phyloP scores from a whole-genome alignment of 1,140 invertebrate species.

The Megalopta genalis region DNA sequence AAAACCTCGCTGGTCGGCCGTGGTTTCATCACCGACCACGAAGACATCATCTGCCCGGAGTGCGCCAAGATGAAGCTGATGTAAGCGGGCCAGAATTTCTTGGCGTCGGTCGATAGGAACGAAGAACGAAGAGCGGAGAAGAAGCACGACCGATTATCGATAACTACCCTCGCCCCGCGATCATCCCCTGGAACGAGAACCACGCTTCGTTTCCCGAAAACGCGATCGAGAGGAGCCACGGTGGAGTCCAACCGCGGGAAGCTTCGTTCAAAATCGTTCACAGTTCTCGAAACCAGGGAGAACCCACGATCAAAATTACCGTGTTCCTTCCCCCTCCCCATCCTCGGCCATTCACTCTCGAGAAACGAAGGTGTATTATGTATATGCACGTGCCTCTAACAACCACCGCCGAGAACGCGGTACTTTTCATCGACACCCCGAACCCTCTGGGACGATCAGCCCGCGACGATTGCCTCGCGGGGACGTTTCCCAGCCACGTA shows the following conservation, averaged over 20 bases:
- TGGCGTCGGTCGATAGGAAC: slow-evolving; percentile 20
- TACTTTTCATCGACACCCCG: slow-evolving; percentile 18
- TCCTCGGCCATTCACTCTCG: slow-evolving; percentile 15
- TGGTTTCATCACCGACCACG: slow-evolving; percentile 98
- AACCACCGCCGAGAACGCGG: slow-evolving; percentile 8
- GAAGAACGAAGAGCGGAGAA: slow-evolving; percentile 29
- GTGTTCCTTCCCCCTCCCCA: not conserved
- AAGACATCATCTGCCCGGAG: slow-evolving; percentile 98
- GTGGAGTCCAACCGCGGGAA: not conserved
- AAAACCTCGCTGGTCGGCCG: slow-evolving; percentile 96
- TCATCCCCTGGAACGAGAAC: not conserved
- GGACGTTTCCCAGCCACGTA: slow-evolving; percentile 55
- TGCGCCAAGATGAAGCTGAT: slow-evolving; percentile 98
- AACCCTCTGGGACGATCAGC: not conserved
- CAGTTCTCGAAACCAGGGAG: not conserved
- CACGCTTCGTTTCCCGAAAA: slow-evolving; percentile 6
- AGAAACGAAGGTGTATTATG: slow-evolving; percentile 18
- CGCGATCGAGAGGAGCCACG: not conserved
- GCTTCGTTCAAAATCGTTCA: not conserved
- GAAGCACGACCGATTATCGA: not conserved
- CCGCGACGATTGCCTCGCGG: not conserved
- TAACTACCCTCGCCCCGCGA: slow-evolving; percentile 37
- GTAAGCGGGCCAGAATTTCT: slow-evolving; percentile 79
- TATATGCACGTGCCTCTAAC: not conserved
- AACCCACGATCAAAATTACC: slow-evolving; percentile 20